phyloP scores from a whole-genome alignment of 2,113 vertebrate genomes.

The Gopherus flavomarginatus region DNA sequence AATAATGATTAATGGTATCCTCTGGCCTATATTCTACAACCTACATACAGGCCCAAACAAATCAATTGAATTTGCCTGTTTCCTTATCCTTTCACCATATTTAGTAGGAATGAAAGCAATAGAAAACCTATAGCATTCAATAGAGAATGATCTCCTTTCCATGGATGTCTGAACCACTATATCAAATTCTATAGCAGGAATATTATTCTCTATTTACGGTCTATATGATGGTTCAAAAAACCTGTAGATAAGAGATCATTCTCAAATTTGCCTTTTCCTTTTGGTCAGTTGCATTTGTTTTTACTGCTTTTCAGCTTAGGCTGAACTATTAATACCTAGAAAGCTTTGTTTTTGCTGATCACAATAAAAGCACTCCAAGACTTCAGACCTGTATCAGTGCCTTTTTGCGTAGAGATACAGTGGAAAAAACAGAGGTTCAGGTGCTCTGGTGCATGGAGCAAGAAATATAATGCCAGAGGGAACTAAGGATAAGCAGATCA shows the following conservation, averaged over 20 bases:
- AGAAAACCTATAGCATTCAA: slow-evolving; percentile 42
- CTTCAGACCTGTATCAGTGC: neutral
- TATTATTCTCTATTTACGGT: neutral
- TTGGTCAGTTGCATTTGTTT: neutral
- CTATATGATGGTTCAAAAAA: slow-evolving; percentile 46
- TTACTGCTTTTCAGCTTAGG: neutral
- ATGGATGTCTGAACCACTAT: neutral
- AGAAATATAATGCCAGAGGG: neutral
- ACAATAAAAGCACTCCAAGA: neutral
- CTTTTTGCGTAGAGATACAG: neutral
- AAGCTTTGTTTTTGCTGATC: neutral
- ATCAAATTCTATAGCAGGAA: neutral
- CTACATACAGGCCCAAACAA: slow-evolving; percentile 16
- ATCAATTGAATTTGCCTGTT: neutral
- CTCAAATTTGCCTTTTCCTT: slow-evolving; percentile 1
- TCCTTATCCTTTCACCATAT: slow-evolving; percentile 33
- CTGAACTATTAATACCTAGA: neutral
- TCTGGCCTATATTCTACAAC: neutral
- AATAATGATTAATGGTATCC: neutral
- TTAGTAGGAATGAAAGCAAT: slow-evolving; percentile 39
- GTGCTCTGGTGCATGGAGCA: neutral
- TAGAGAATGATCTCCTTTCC: slow-evolving; percentile 45
- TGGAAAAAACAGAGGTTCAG: neutral
- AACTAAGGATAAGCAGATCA: slow-evolving; percentile 42
- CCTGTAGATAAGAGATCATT: slow-evolving; percentile 45